Base-by-base conservation (phyloP, 1,140 invertebrate genomes). In the Megathymus violae region DNA sequence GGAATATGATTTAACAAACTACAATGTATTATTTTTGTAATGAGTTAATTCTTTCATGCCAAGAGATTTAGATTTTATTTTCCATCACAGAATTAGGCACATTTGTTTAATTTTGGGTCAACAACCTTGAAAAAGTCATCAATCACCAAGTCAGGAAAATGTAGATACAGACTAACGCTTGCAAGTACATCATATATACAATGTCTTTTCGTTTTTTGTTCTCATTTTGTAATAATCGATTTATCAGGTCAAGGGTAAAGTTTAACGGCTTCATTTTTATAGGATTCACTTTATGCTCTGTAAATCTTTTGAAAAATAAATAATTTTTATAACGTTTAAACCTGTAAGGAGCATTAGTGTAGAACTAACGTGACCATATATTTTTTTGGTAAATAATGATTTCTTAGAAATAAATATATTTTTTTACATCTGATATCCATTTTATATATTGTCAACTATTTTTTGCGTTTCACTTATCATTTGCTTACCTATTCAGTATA, bases 141-240 rank as follows among this genome's bases (percentile, higher is more conserved):
- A 80, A 82, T 80, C 80, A 80, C 69, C 73, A 69, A 75, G 76
- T 74, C 43, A 46, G 22, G 41, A 27, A 52, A 47, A 69, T 44
- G 63, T 62, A 68, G 67, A 71, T 50, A 71, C 48, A 69, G 60
- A 64, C 70, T 60, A 71, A 67, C 56, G 54, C 67, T 69, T 75
- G 70, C 72, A 78, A 74, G 25, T 9, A 31, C 7, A 6, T 10
- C 10, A 70, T 68, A 51, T 51, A 64, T 43, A 60, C 44, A 67
- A 68, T 71, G 66, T 72, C 65, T 59, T 48, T 68, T 69, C 61
- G 19, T 59, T 59, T 47, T 36, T 47, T 27, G 43, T 10, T n/a
- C n/a, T n/a, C n/a, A n/a, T n/a, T n/a, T n/a, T n/a, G n/a, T n/a
- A n/a, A n/a, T n/a, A n/a, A n/a, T n/a, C n/a, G n/a, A n/a, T n/a